Evolutionary conservation across 2,888 invertebrate genomes (phyloP).

Genomic region (Drosophila suboccidentalis): DNA sequence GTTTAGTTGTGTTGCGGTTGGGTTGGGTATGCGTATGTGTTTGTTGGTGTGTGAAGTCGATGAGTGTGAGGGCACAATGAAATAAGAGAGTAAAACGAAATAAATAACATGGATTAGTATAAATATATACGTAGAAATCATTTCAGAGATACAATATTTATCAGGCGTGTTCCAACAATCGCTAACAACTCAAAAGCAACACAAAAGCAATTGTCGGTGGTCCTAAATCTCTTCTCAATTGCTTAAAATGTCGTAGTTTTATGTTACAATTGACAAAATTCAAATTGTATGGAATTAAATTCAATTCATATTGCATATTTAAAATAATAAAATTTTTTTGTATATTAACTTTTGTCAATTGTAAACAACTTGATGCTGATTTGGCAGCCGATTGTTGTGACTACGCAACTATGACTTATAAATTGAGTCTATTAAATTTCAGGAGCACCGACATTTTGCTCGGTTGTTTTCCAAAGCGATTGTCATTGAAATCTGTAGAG

Average conservation of each 20-base stretch:
- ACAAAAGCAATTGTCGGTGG: not conserved
- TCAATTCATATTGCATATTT: not conserved
- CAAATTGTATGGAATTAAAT: not conserved
- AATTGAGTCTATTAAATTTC: not conserved
- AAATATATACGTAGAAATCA: conserved; percentile 52
- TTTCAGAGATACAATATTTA: conserved; percentile 47
- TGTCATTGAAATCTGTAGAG: not conserved
- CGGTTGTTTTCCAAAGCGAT: not conserved
- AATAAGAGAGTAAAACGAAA: conserved; percentile 79
- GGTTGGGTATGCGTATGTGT: conserved; percentile 16
- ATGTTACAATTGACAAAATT: not conserved
- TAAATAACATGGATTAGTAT: conserved; percentile 76
- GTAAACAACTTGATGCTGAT: not conserved
- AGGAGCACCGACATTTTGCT: not conserved
- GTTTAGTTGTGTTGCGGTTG: conserved; percentile 42
- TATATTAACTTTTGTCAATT: no score
- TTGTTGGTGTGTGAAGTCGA: conserved; percentile 30
- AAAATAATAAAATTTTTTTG: not conserved
- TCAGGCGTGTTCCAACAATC: not conserved
- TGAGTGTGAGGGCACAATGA: conserved; percentile 65
- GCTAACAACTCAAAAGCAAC: not conserved
- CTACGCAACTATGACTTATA: not conserved
- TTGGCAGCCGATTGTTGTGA: not conserved
- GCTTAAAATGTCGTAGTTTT: not conserved
- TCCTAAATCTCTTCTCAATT: not conserved